Evolutionary conservation across 2,797 vertebrate genomes (phyloP).

Genomic region (Premnoplex brunnescens): DNA sequence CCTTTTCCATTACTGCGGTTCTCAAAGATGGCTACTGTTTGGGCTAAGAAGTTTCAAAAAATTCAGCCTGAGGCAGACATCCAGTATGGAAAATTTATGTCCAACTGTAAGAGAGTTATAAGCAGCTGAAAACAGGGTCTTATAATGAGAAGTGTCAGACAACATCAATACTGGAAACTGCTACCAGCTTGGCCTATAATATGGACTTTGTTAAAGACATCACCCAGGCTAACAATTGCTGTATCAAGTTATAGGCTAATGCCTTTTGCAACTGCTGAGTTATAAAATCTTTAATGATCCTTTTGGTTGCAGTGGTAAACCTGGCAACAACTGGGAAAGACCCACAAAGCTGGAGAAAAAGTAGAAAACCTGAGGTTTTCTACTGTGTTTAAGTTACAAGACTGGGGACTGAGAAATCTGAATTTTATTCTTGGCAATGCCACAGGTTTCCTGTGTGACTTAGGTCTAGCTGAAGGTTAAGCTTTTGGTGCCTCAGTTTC

Average conservation of each 20-base stretch:
- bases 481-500: slow-evolving; percentile 42
- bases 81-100: slow-evolving; percentile 37
- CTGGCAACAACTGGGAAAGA: slow-evolving; percentile 24
- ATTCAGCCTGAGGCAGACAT: slow-evolving; percentile 43
- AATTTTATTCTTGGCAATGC: slow-evolving; percentile 24
- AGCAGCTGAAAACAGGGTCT: slow-evolving; percentile 23
- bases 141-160: slow-evolving; percentile 43
- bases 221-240: neutral
- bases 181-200: slow-evolving; percentile 51
- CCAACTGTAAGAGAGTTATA: slow-evolving; percentile 10
- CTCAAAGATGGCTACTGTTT: slow-evolving; percentile 53
- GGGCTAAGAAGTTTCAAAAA: slow-evolving; percentile 38
- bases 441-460: neutral
- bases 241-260: slow-evolving; percentile 49
- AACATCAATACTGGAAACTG: slow-evolving; percentile 27
- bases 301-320: slow-evolving; percentile 35
- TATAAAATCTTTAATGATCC: slow-evolving; percentile 36
- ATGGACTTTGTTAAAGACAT: slow-evolving; percentile 48
- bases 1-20: neutral
- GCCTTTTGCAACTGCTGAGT: slow-evolving; percentile 53
- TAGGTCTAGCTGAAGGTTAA: neutral
- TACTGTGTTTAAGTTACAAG: neutral
- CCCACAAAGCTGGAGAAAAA: slow-evolving; percentile 5
- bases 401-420: slow-evolving; percentile 11
- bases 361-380: slow-evolving; percentile 24